Percentiles rank a stretch among this genome's conserved stretches.
Evolutionary conservation across 2,797 vertebrate genomes (phyloP).

Genomic region (Sebastes glaucus): DNA sequence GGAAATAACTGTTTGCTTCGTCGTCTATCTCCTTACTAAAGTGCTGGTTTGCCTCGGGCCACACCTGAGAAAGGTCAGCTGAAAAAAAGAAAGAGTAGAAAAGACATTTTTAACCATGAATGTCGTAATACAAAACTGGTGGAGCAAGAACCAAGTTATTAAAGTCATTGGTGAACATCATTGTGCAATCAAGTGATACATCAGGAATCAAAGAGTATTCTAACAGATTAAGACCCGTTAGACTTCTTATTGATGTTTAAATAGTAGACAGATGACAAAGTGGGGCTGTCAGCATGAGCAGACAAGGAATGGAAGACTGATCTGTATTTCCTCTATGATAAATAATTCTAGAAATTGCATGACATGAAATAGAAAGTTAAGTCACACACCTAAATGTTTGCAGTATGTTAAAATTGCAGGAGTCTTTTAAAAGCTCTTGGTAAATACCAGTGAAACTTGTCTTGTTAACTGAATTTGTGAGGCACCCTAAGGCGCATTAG

Average conservation of each 20-base stretch:
- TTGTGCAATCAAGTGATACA: background rate
- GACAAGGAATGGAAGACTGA: slow-evolving; percentile 79
- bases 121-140: background rate
- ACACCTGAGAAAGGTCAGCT: slow-evolving; percentile 99
- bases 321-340: slow-evolving; percentile 77
- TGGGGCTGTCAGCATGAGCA: slow-evolving; percentile 70
- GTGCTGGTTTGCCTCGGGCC: slow-evolving; percentile 99
- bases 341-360: background rate
- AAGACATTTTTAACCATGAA: background rate
- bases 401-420: background rate
- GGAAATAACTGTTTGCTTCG: slow-evolving; percentile 99
- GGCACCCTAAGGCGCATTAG: background rate
- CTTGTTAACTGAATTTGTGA: background rate
- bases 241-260: slow-evolving; percentile 13
- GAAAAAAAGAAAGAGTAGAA: slow-evolving; percentile 10
- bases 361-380: background rate
- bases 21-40: slow-evolving; percentile 99
- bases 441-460: background rate
- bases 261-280: slow-evolving; percentile 35
- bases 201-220: slow-evolving; percentile 10
- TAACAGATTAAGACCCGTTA: slow-evolving; percentile 2
- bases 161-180: background rate
- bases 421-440: background rate
- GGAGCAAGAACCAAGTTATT: background rate
- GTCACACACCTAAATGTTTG: background rate